Percentiles rank a stretch among this genome's conserved stretches.
phyloP scores from a whole-genome alignment of 2,797 vertebrate genomes.

The Varecia variegata region DNA sequence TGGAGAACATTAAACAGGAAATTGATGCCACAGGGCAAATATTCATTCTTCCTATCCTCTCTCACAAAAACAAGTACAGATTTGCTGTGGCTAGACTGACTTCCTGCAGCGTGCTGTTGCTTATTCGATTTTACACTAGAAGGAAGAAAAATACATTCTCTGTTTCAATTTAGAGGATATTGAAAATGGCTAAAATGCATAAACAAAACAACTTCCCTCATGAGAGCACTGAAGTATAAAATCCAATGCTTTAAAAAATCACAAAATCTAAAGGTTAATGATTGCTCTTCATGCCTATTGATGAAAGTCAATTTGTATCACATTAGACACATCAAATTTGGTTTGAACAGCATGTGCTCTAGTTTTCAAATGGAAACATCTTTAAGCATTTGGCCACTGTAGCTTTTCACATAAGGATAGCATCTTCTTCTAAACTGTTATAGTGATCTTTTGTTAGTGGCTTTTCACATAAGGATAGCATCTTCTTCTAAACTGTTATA shows the following conservation, averaged over 20 bases:
- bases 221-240: slow-evolving; percentile 18
- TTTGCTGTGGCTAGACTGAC: slow-evolving; percentile 82
- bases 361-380: background rate
- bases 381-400: background rate
- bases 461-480: background rate
- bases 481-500: background rate
- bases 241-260: slow-evolving; percentile 32
- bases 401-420: background rate
- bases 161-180: slow-evolving; percentile 64
- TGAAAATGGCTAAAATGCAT: slow-evolving; percentile 52
- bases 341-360: background rate
- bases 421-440: background rate
- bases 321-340: slow-evolving; percentile 17
- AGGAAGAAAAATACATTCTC: slow-evolving; percentile 50
- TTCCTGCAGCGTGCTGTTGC: slow-evolving; percentile 79
- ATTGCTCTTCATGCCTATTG: background rate
- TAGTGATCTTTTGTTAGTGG: background rate
- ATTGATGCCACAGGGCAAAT: slow-evolving; percentile 85
- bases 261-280: slow-evolving; percentile 43
- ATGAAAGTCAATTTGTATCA: slow-evolving; percentile 42
- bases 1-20: slow-evolving; percentile 87
- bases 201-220: background rate
- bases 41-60: slow-evolving; percentile 80
- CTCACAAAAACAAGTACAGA: slow-evolving; percentile 82
- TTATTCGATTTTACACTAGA: slow-evolving; percentile 68